Evolutionary conservation across 2,888 invertebrate species (phyloP), one percentile per base, ranked within the genome.

Genomic region (Caenorhabditis becei): DNA sequence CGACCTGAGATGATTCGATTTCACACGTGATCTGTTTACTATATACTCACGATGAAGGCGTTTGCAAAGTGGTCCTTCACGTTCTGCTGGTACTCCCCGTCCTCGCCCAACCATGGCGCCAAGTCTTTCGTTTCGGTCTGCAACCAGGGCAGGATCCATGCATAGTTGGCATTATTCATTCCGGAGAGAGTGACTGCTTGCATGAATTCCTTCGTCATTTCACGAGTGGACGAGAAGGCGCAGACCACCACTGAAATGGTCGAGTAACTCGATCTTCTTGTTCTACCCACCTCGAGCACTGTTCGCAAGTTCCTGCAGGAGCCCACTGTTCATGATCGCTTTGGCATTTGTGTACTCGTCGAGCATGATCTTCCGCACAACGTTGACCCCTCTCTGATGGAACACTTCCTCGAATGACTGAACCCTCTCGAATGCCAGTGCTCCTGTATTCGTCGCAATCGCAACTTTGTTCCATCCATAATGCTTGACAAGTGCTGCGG

Each of bases 121-220:
- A 84, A 53, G 70, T 90, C 90, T 61, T 89, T 90, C 5, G 88
- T 83, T 44, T 86, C 86, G 4, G 77, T 84, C 66, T 86, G 80
- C 18, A 90, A 81, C 90, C 90, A 90, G 0, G 90, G 90, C 4
- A 90, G 80, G 24, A 90, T 84, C 86, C 83, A 89, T n/a, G 88
- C 90, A 59, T 85, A 90, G 11, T 90, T 89, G 66, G 87, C 86
- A 32, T 82, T 86, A 72, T 89, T 89, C 79, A 88, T 79, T 35
- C 84, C 83, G 35, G 84, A 72, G 16, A 63, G 66, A 28, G 77
- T 82, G 16, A 86, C 84, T 0, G 89, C 90, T 58, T 88, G 85
- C 90, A 90, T 90, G 82, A 90, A 89, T 66, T 89, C 89, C 71
- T 87, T 88, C 8, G 86, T 82, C 81, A 87, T 83, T n/a, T 89